Conservation (phyloP, 2,888 invertebrate genomes). For the Mesochorus sp. region DNA sequence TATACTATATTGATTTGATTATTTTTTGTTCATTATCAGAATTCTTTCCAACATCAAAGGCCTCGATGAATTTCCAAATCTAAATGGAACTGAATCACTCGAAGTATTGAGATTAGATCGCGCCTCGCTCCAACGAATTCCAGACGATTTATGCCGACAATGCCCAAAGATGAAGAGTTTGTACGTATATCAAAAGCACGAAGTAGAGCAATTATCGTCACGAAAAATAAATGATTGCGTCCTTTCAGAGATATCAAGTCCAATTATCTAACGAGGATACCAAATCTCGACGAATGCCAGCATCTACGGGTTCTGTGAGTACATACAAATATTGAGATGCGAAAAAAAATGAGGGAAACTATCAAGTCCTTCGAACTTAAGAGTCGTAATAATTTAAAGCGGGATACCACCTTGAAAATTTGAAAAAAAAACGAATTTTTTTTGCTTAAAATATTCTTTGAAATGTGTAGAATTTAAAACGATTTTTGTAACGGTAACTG, state of each 20-base stretch:
- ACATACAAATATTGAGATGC: too few relatives aligned
- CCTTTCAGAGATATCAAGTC: conserved; percentile 91
- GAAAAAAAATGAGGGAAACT: too few relatives aligned
- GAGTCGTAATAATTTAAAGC: too few relatives aligned
- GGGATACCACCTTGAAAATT: too few relatives aligned
- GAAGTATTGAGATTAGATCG: conserved; percentile 92
- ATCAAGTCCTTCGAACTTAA: too few relatives aligned
- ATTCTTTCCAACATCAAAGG: conserved; percentile 93
- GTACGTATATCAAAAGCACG: too few relatives aligned
- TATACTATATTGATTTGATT: too few relatives aligned
- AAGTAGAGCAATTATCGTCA: too few relatives aligned
- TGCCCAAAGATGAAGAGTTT: conserved; percentile 92
- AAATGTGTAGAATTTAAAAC: too few relatives aligned
- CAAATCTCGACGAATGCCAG: conserved; percentile 89
- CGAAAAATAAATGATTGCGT: conserved; percentile 16
- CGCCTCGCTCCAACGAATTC: conserved; percentile 89
- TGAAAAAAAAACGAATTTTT: too few relatives aligned
- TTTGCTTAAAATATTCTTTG: too few relatives aligned
- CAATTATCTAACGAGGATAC: conserved; percentile 89
- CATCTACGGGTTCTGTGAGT: conserved; percentile 94
- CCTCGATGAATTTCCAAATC: conserved; percentile 90
- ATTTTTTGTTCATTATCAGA: conserved; percentile 85
- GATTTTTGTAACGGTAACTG: too few relatives aligned
- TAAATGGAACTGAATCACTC: conserved; percentile 90
- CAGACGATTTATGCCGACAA: conserved; percentile 88